Conservation (phyloP, 2,888 invertebrate genomes). For the Apamea epomidion region DNA sequence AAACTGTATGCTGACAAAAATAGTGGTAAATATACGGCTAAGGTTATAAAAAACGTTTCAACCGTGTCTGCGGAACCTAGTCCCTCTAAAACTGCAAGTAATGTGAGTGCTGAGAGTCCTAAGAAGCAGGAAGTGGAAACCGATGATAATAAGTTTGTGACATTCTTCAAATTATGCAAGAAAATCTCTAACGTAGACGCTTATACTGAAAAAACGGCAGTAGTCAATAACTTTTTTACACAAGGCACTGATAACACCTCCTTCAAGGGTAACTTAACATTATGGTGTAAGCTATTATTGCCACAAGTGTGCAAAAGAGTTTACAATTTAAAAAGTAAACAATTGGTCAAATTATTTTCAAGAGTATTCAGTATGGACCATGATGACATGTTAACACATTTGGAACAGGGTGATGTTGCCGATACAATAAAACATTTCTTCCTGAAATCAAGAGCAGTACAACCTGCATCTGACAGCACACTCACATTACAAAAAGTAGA, state of each 20-base stretch:
- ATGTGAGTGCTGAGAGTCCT: conserved; percentile 53
- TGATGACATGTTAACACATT: conserved; percentile 95
- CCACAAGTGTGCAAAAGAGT: conserved; percentile 96
- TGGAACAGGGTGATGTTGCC: conserved; percentile 97
- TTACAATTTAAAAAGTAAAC: conserved; percentile 98
- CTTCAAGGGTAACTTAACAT: conserved; percentile 94
- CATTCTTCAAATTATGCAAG: conserved; percentile 94
- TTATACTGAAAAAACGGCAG: conserved; percentile 95
- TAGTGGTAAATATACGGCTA: conserved; percentile 86
- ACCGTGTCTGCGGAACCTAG: conserved; percentile 50
- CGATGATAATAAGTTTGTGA: conserved; percentile 94
- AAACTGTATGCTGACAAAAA: conserved; percentile 88
- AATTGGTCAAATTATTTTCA: conserved; percentile 96
- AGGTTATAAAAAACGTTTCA: conserved; percentile 81
- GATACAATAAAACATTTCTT: conserved; percentile 96
- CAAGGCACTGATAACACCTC: conserved; percentile 90
- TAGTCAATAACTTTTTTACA: conserved; percentile 92
- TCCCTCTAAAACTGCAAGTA: conserved; percentile 38
- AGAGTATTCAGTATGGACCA: conserved; percentile 93
- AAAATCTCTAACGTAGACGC: conserved; percentile 94
- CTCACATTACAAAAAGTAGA: conserved; percentile 95
- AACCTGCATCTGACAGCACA: conserved; percentile 92
- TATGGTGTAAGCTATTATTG: conserved; percentile 95
- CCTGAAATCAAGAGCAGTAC: conserved; percentile 90
- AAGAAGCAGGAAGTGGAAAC: conserved; percentile 54